Conservation (phyloP, 2,113 vertebrate genomes). For the Columba livia region DNA sequence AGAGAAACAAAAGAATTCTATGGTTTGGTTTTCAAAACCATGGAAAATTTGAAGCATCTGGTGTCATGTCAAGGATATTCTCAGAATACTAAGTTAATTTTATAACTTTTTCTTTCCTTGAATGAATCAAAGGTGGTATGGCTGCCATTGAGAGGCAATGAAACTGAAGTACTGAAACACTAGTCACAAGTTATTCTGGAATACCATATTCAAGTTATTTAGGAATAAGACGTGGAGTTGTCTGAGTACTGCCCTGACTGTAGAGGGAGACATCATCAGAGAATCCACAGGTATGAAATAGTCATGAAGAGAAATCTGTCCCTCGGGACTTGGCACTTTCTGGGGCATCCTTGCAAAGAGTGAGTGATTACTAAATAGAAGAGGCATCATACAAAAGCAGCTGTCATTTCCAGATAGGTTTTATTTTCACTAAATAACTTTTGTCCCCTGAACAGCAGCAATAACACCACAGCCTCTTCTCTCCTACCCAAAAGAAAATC, state of each 20-base stretch:
- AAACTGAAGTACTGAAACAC: not conserved
- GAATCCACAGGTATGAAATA: not conserved
- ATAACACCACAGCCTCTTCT: not conserved
- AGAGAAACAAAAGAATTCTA: not conserved
- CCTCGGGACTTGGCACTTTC: not conserved
- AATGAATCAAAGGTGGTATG: not conserved
- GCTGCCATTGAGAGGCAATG: not conserved
- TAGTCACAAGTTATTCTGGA: not conserved
- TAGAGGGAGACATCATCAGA: not conserved
- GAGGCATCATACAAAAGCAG: not conserved
- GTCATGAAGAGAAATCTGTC: not conserved
- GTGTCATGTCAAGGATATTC: not conserved
- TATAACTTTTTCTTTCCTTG: not conserved
- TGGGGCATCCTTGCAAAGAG: not conserved
- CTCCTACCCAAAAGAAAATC: no score
- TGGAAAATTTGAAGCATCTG: not conserved
- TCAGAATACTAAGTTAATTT: not conserved
- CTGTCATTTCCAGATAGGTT: not conserved
- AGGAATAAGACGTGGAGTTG: not conserved
- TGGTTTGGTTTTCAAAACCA: not conserved
- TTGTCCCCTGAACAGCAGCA: not conserved
- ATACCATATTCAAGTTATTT: not conserved
- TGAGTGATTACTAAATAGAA: not conserved
- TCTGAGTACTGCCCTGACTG: not conserved
- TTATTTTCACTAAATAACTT: not conserved